phyloP scores from a whole-genome alignment of 2,797 vertebrate species.

The Alfaro cultratus region DNA sequence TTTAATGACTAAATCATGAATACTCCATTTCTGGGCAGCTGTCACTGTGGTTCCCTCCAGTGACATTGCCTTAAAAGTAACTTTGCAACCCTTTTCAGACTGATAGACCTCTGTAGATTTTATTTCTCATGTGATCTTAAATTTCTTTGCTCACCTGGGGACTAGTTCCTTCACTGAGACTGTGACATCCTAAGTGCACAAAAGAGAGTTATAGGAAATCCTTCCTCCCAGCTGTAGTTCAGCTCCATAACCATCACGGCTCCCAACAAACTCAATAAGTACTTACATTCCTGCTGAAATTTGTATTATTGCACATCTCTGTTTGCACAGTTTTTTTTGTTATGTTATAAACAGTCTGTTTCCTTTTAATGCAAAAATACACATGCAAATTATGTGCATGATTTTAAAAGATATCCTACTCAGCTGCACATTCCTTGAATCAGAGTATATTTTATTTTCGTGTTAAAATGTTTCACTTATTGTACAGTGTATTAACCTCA shows the following conservation, averaged over 20 bases:
- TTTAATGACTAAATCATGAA: neutral
- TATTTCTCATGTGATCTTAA: neutral
- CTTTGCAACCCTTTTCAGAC: neutral
- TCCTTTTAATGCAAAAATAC: neutral
- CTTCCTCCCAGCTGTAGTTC: neutral
- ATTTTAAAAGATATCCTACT: neutral
- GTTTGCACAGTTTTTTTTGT: neutral
- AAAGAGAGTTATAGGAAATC: neutral
- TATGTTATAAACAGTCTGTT: neutral
- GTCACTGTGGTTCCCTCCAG: neutral
- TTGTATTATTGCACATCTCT: neutral
- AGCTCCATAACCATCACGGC: neutral
- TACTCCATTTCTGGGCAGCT: neutral
- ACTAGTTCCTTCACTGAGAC: no score
- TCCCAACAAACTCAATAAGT: neutral
- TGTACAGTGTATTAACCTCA: neutral
- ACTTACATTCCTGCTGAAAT: neutral
- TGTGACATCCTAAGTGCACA: neutral
- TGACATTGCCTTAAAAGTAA: neutral
- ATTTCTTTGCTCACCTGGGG: neutral
- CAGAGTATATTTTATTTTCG: neutral
- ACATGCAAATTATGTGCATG: neutral
- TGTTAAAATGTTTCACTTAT: neutral
- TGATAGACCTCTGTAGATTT: neutral
- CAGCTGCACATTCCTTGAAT: neutral